These are phyloP conservation scores for Drosophila insularis DNA, from an alignment of 1,140 invertebrate genomes.

Conservation along the genomic window DNA sequence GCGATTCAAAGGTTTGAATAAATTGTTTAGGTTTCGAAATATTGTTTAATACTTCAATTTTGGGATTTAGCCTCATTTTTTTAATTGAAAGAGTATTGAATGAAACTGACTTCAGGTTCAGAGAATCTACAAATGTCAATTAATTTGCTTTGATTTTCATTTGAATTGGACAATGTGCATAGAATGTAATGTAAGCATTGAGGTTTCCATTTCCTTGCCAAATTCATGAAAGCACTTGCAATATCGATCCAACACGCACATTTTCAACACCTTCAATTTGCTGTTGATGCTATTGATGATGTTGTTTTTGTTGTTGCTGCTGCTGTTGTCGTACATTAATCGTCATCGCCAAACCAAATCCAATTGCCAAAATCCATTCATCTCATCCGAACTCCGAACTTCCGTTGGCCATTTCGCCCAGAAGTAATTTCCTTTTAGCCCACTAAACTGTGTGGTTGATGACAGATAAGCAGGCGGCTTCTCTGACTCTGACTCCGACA, in stretches of 20 bases:
- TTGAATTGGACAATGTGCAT: background rate
- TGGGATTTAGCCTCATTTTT: too few species aligned
- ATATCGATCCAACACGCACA: slow-evolving; percentile 2
- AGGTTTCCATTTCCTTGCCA: background rate
- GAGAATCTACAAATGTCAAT: too few species aligned
- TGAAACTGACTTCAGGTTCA: too few species aligned
- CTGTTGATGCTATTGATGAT: background rate
- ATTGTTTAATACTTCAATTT: too few species aligned
- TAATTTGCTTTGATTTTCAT: too few species aligned
- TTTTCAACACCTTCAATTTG: slow-evolving; percentile 42
- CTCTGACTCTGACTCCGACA: background rate
- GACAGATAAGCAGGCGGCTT: slow-evolving; percentile 61
- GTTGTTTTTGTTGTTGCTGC: background rate
- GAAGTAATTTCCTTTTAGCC: slow-evolving; percentile 69
- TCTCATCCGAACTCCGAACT: slow-evolving; percentile 37
- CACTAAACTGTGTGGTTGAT: slow-evolving; percentile 79
- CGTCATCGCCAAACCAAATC: slow-evolving; percentile 31
- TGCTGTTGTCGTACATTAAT: slow-evolving; percentile 20
- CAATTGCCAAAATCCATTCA: slow-evolving; percentile 53
- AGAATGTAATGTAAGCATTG: background rate
- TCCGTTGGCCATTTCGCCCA: slow-evolving; percentile 71
- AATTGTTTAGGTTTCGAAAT: too few species aligned
- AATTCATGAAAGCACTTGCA: background rate
- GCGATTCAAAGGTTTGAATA: too few species aligned
- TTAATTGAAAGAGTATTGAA: too few species aligned